Evolutionary conservation across 1,140 invertebrate species (phyloP).

Genomic region (Cyphomyrmex costatus): DNA sequence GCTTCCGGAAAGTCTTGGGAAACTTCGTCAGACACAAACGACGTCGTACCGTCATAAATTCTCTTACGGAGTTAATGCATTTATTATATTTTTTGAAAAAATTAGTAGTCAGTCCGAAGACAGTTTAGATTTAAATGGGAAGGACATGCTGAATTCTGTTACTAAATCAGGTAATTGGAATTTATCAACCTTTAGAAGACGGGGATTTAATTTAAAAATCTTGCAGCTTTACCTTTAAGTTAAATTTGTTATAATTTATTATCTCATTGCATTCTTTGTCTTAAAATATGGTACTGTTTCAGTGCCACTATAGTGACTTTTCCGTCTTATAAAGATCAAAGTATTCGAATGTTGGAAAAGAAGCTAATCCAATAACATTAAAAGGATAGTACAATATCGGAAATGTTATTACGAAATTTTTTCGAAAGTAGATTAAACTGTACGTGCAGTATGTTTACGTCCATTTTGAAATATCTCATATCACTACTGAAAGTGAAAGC

Average conservation of each 20-base stretch:
- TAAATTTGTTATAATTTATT: too few species aligned
- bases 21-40: conserved; percentile 10
- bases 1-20: background rate
- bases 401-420: conserved; percentile 12
- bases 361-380: background rate
- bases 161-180: background rate
- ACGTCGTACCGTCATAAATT: background rate
- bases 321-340: background rate
- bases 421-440: background rate
- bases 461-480: background rate
- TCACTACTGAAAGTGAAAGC: background rate
- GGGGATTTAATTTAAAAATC: too few species aligned
- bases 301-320: too few species aligned
- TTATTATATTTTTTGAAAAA: conserved; percentile 35
- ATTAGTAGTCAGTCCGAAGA: background rate
- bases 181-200: background rate
- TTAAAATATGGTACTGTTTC: too few species aligned
- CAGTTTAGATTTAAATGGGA: too few species aligned
- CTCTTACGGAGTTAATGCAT: conserved; percentile 24
- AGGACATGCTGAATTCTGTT: background rate
- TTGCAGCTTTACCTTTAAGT: too few species aligned
- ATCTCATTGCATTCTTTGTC: too few species aligned
- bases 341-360: background rate
- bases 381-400: background rate
- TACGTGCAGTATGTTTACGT: background rate